Base-by-base conservation (phyloP, 2,113 vertebrate species). In the Pongo pygmaeus region DNA sequence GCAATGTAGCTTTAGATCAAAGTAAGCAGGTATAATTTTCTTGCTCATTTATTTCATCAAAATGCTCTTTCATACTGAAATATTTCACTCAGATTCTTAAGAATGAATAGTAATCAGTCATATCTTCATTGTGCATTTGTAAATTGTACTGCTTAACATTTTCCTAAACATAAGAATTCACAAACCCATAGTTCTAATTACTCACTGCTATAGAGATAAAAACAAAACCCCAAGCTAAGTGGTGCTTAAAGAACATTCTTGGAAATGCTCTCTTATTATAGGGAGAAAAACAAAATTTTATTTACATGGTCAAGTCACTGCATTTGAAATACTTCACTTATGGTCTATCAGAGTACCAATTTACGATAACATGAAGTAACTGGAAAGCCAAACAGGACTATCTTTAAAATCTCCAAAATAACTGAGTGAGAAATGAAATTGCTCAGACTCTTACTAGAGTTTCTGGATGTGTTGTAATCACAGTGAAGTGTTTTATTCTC, bases 11-110 rank as follows among this genome's bases (percentile, higher is more conserved):
- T 90, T 97, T 96, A 70, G 61, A 59, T 72, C 17, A 92, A 38
- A 87, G 52, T 84, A 74, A 93, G 78, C 72, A 89, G 83, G 25
- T 91, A 9, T 89, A 52, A 85, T 59, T 86, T 97, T 93, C 50
- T 52, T 96, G 89, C 6, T 23, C 38, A 57, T 81, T 91, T 96
- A 85, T 81, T 69, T 27, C 46, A 77, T 81, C 83, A 81, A 91
- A 94, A 38, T 89, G 55, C 20, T 93, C 27, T 89, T 84, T 64
- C 20, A 84, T 64, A 59, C 23, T 94, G 89, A 86, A 64, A n/a
- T 50, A 70, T 55, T 50, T 94, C 32, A 70, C 91, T 84, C 84
- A 87, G 48, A 52, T 90, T 87, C 70, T 80, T 57, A 72, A 85
- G 78, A 48, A 93, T 38, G 57, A 81, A 22, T 67, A 91, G 46